A percentile compares a stretch with the other conserved stretches of the same genome.
Evolutionary conservation across 2,797 vertebrate genomes (phyloP).

Genomic region (Sphenopsis melanotis): DNA sequence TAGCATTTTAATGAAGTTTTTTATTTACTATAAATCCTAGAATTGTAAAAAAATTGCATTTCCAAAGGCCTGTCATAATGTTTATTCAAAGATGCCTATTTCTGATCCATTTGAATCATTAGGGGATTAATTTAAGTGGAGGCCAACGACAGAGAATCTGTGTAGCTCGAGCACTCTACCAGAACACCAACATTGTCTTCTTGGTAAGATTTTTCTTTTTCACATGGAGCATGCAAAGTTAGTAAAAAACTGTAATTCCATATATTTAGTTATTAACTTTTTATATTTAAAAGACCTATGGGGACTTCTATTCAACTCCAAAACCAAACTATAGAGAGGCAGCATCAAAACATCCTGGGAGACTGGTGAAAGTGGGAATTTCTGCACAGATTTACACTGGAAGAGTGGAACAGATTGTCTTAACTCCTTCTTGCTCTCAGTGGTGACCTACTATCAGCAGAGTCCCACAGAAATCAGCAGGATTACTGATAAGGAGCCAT

Average conservation of each 20-base stretch:
- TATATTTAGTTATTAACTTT: not conserved
- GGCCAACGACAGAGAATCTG: slow-evolving; percentile 97
- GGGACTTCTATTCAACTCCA: not conserved
- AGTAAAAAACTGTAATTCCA: not conserved
- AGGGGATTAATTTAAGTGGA: slow-evolving; percentile 98
- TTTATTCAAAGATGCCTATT: slow-evolving; percentile 11
- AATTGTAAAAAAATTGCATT: not conserved
- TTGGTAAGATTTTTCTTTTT: slow-evolving; percentile 81
- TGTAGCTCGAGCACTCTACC: slow-evolving; percentile 94
- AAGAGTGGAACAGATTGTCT: not conserved
- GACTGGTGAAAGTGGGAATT: not conserved
- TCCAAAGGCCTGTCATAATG: not conserved
- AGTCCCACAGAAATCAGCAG: not conserved
- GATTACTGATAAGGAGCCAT: not conserved
- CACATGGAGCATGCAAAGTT: not conserved
- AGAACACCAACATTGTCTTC: slow-evolving; percentile 97
- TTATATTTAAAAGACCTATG: not conserved
- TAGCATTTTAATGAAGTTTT: not conserved
- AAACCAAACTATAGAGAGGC: not conserved
- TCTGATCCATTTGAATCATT: slow-evolving; percentile 54
- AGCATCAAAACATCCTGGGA: not conserved
- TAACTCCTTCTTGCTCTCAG: not conserved
- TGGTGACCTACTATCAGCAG: not conserved
- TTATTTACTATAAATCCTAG: not conserved
- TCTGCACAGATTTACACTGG: not conserved